Percentiles rank a stretch among this genome's conserved stretches.
phyloP scores from a whole-genome alignment of 2,113 vertebrate genomes.

The Dicentrarchus labrax region DNA sequence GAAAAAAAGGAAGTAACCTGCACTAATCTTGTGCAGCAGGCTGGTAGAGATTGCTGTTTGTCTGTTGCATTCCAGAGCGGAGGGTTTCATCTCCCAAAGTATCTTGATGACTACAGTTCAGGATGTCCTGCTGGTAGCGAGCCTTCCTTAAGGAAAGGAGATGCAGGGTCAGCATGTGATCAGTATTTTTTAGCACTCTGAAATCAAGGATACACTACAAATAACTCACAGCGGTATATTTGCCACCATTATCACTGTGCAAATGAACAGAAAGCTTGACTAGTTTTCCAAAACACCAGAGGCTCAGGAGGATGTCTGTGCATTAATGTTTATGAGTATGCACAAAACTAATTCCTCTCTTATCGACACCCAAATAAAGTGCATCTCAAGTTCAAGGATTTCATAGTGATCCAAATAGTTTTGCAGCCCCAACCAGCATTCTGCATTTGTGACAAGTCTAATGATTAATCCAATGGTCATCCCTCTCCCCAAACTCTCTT shows the following conservation, averaged over 20 bases:
- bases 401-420: constrained; percentile 17
- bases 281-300: neutral
- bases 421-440: constrained; percentile 2
- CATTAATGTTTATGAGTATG: neutral
- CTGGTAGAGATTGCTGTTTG: neutral
- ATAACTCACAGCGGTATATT: neutral
- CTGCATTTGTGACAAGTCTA: constrained; percentile 29
- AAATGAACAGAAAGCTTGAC: neutral
- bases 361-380: neutral
- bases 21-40: neutral
- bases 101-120: constrained; percentile 23
- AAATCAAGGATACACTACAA: too few relatives aligned
- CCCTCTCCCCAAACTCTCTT: constrained; percentile 19
- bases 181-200: constrained; percentile 23
- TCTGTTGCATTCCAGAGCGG: constrained; percentile 12
- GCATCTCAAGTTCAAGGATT: constrained; percentile 17
- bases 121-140: constrained; percentile 64
- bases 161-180: constrained; percentile 41
- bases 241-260: neutral
- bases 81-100: constrained; percentile 15
- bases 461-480: constrained; percentile 54
- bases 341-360: neutral
- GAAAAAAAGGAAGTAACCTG: neutral
- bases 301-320: neutral
- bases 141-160: constrained; percentile 56